phyloP scores from a whole-genome alignment of 2,888 invertebrate species.

The Limnephilus rhombicus region DNA sequence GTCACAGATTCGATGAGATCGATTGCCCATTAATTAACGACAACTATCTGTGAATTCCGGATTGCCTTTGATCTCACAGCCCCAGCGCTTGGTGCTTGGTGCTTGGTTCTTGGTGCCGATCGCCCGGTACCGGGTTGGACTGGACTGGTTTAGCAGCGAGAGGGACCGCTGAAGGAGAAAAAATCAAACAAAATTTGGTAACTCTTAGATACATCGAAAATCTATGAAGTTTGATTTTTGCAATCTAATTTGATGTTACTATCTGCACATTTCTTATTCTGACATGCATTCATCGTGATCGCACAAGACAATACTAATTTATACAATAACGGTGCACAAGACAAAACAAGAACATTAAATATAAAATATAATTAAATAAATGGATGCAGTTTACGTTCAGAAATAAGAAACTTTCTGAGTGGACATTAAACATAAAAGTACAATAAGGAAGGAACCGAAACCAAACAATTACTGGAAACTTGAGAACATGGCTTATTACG shows the following conservation, averaged over 20 bases:
- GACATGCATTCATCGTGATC: too few relatives aligned
- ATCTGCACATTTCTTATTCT: neutral
- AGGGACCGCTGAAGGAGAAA: neutral
- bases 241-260: neutral
- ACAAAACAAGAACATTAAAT: too few relatives aligned
- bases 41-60: slow-evolving; percentile 47
- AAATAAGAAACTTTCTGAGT: too few relatives aligned
- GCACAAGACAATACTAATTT: too few relatives aligned
- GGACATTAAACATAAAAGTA: too few relatives aligned
- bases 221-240: neutral
- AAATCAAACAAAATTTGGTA: neutral
- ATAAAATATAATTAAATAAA: too few relatives aligned
- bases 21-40: slow-evolving; percentile 38
- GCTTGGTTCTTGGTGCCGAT: neutral
- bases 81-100: neutral
- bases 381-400: too few relatives aligned
- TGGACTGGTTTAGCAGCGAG: neutral
- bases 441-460: too few relatives aligned
- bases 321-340: too few relatives aligned
- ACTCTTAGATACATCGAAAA: neutral
- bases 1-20: slow-evolving; percentile 26
- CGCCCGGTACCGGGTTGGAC: neutral
- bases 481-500: too few relatives aligned
- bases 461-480: too few relatives aligned
- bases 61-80: slow-evolving; percentile 49